Percentiles rank a stretch among this genome's conserved stretches.
Evolutionary conservation across 2,113 vertebrate species (phyloP).

Genomic region (Laticauda colubrina): DNA sequence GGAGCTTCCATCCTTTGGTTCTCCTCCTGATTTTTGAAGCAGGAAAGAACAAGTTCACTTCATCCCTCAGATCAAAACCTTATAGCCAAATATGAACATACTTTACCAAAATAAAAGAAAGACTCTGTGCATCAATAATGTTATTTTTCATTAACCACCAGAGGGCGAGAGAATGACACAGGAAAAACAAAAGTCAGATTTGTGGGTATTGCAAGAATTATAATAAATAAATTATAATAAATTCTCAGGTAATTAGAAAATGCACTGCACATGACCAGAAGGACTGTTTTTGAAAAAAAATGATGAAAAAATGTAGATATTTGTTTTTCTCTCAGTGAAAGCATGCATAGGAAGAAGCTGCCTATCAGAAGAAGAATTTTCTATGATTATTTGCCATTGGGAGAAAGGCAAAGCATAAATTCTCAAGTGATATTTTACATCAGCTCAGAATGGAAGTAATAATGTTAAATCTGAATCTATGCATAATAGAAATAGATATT

Average conservation of each 20-base stretch:
- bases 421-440: background rate
- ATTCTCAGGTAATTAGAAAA: background rate
- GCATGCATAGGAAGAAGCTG: background rate
- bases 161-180: background rate
- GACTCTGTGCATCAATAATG: background rate
- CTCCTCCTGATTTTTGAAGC: background rate
- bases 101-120: background rate
- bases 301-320: background rate
- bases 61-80: background rate
- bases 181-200: background rate
- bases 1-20: background rate
- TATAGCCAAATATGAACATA: background rate
- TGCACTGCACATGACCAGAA: background rate
- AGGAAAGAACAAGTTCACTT: background rate
- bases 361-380: background rate
- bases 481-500: background rate
- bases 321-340: background rate
- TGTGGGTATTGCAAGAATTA: no score
- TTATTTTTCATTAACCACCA: constrained; percentile 5
- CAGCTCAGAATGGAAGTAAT: background rate
- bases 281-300: background rate
- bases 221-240: no score
- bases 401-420: background rate
- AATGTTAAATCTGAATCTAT: background rate
- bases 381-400: background rate